Conservation (phyloP, 23 tunicate species). For the Aplidium turbinatum region DNA sequence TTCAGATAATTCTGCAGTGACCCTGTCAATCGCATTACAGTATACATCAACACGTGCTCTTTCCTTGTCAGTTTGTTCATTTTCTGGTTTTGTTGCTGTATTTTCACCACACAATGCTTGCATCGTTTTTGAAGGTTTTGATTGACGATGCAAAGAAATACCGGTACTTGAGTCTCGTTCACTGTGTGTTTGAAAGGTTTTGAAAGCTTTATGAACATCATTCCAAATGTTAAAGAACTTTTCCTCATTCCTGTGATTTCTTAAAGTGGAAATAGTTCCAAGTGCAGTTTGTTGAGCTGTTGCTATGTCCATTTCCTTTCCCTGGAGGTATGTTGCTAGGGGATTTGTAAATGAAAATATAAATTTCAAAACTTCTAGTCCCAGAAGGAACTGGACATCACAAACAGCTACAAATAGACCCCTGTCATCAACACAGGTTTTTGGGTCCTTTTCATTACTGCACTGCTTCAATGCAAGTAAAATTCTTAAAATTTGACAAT, state of each 20-base stretch:
- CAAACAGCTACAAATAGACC: constrained; percentile 5
- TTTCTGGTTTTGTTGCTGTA: too few species aligned
- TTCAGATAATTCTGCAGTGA: too few species aligned
- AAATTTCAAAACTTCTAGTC: constrained; percentile 3
- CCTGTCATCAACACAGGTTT: constrained; percentile 4
- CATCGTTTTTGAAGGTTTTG: too few species aligned
- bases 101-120: too few species aligned
- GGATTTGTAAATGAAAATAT: constrained; percentile 26
- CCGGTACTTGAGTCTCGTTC: too few species aligned
- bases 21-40: too few species aligned
- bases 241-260: constrained; percentile 2
- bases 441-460: not conserved
- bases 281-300: constrained; percentile 9
- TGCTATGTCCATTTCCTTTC: not conserved
- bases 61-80: too few species aligned
- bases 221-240: constrained; percentile 14
- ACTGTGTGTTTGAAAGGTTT: too few species aligned
- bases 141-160: too few species aligned
- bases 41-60: too few species aligned
- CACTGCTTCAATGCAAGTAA: not conserved
- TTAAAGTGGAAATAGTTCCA: constrained; percentile 3
- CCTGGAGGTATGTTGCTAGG: constrained; percentile 5
- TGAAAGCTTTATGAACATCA: too few species aligned
- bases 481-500: constrained; percentile 22
- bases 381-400: constrained; percentile 11